Evolutionary conservation across 2,888 invertebrate species (phyloP), one percentile per base, ranked within the genome.

Genomic region (Synergus japonicus): DNA sequence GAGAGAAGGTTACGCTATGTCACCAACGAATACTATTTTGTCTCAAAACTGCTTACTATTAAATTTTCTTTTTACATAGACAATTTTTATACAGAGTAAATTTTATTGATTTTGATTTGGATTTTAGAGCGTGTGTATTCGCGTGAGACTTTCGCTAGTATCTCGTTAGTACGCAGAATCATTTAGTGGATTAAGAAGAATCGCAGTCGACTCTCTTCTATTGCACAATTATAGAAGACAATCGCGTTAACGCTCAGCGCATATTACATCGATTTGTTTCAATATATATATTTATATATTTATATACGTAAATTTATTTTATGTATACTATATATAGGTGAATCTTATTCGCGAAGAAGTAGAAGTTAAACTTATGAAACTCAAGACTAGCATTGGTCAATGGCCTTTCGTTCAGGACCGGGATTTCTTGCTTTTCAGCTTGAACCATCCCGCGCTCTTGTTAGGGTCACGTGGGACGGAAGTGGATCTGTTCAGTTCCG

Each of bases 381-480:
- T 90, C 90, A 89, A 91, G 91, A 91, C 91, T 92, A 92, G 92
- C 91, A 91, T 92, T 91, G 88, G 89, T 90, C 88, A 89, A 91
- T 91, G 91, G 91, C 90, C 90, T 87, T 80, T 87, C 83, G 82
- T 83, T 91, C 87, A 92, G 87, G 91, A 89, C 84, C 91, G 90
- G 85, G 90, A 92, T 86, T 93, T 93, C 84, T 92, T 93, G 89
- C 89, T 92, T 87, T 94, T 95, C 87, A 95, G 91, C 90, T 95
- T 95, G 88, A 96, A 96, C 96, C 96, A 96, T 78, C 95, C 95
- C 58, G 96, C 95, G 82, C 95, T 94, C 90, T 96, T 95, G 88
- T 94, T 95, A 76, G 94, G 94, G 88, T 96, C 95, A 87, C 95
- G 95, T 73, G 96, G 96, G 94, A 96, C 96, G 9, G 96, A 96